These are phyloP conservation scores for Globia sparganii DNA, from an alignment of 2,888 invertebrate genomes.

Conservation along the genomic window DNA sequence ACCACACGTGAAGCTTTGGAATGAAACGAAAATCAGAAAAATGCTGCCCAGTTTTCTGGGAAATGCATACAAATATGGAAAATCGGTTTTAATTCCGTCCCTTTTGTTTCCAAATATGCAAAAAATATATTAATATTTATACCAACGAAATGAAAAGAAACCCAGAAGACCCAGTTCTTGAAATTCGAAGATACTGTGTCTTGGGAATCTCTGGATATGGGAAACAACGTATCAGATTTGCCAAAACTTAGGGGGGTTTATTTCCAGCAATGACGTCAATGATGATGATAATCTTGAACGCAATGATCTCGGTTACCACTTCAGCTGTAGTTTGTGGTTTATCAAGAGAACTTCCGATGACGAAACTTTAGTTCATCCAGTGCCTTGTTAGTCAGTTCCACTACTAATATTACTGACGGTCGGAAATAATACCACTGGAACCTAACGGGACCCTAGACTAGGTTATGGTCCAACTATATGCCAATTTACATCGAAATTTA, in stretches of 20 bases:
- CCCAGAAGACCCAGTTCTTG: neutral
- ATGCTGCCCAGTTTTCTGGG: neutral
- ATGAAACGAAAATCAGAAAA: neutral
- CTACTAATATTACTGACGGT: neutral
- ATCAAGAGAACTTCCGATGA: too few species aligned
- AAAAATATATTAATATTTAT: neutral
- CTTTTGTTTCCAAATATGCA: constrained; percentile 15
- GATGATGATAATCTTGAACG: neutral
- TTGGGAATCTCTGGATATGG: neutral
- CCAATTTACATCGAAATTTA: neutral
- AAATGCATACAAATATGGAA: constrained; percentile 5
- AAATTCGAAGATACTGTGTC: too few species aligned
- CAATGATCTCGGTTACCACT: neutral
- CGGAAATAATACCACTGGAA: neutral
- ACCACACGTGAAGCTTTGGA: neutral
- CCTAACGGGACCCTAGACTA: neutral
- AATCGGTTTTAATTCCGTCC: constrained; percentile 7
- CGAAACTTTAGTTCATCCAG: neutral
- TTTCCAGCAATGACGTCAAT: neutral
- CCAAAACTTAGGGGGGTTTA: too few species aligned
- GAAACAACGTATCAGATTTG: neutral
- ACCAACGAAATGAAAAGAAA: neutral
- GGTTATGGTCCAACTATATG: too few species aligned
- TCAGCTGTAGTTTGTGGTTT: neutral
- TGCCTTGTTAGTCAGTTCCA: neutral